Conservation (phyloP, 2,888 invertebrate species). For the Dicycla oo region DNA sequence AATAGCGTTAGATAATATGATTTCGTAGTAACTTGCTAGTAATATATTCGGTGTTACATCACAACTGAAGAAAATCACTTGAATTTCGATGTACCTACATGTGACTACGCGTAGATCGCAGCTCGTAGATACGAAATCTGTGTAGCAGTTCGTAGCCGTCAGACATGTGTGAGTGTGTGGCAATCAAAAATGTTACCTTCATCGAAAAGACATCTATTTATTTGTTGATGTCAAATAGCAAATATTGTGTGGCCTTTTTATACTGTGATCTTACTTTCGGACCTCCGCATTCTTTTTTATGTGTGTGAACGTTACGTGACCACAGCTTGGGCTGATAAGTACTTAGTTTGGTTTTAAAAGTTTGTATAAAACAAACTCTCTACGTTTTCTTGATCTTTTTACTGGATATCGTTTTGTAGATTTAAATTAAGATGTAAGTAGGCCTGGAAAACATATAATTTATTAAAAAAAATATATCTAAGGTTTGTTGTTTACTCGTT, state of each 20-base stretch:
- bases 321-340: not conserved
- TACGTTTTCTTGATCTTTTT: not conserved
- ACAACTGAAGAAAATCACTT: slow-evolving; percentile 1
- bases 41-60: not conserved
- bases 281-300: slow-evolving; percentile 2
- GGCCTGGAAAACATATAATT: not conserved
- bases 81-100: not conserved
- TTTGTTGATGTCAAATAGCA: not conserved
- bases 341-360: not conserved
- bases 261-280: not conserved
- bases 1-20: not conserved
- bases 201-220: slow-evolving; percentile 16
- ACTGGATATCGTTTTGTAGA: not conserved
- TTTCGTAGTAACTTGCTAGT: not conserved
- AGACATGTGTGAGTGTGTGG: slow-evolving; percentile 24
- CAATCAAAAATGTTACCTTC: slow-evolving; percentile 2
- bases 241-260: not conserved
- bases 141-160: slow-evolving; percentile 51
- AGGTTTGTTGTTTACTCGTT: not conserved
- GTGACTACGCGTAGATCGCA: not conserved
- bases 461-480: not conserved
- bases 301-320: not conserved
- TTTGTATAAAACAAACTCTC: not conserved
- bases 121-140: slow-evolving; percentile 20
- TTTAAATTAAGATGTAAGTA: not conserved